Base-by-base conservation (phyloP, 2,113 vertebrate species). In the Phyllopteryx taeniolatus region DNA sequence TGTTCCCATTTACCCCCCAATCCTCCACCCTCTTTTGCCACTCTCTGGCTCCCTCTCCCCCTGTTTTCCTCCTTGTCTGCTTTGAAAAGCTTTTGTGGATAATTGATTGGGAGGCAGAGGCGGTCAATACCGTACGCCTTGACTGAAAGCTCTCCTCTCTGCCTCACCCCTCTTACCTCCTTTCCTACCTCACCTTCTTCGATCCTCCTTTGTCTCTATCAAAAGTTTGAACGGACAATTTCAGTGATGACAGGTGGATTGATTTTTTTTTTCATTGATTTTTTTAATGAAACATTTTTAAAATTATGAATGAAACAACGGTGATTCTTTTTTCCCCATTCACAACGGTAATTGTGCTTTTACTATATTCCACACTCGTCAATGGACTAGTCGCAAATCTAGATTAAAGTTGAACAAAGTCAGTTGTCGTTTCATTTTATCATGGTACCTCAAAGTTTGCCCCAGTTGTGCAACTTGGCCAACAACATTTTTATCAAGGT, bases 81-180 rank as follows among this genome's bases (percentile, higher is more conserved):
- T 83, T 85, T 71, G 84, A 88, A 91, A 89, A 89, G 90, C 91
- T 89, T 92, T 92, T 92, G 90, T 90, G 86, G 90, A 83, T 90
- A 91, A 91, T 93, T 91, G 90, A 90, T 91, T 89, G 83, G 83
- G 74, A 79, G 87, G 81, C 86, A 82, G 83, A 86, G 85, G 74
- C 82, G 83, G 92, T 93, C 91, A 82, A 91, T 93, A 86, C 76
- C 35, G 78, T 88, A 85, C 85, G 88, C 84, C 80, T 82, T 76
- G 80, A 88, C 84, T 83, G 83, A 87, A 68, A 82, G 87, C 80
- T 73, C 87, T 81, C 85, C 87, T 82, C 83, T 86, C 78, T 81
- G 76, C 77, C 85, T 82, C 51, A 3, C 70, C 75, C 57, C 75
- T 65, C 74, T 75, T 80, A 77, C 79, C 79, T 76, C 74, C 68